phyloP scores from a whole-genome alignment of 1,140 invertebrate species.

The Aphidius ervi region DNA sequence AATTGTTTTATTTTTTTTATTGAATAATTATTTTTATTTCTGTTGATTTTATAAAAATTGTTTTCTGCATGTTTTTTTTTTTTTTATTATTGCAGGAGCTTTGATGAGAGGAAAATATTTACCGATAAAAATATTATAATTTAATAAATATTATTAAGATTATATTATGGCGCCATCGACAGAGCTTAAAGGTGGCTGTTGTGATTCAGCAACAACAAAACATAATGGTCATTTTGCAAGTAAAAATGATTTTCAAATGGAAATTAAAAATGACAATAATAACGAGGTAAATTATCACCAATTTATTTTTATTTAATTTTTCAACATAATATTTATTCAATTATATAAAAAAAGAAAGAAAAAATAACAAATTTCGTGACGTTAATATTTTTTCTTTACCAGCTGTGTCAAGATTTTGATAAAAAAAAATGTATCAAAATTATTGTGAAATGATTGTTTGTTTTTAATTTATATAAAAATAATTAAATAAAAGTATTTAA shows the following conservation, averaged over 20 bases:
- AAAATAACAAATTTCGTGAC: no score
- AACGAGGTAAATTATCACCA: conserved; percentile 34
- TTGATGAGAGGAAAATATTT: no score
- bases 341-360: background rate
- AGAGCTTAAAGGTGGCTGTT: conserved; percentile 35
- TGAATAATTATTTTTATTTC: no score
- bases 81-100: no score
- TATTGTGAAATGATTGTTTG: no score
- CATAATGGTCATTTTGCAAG: conserved; percentile 37
- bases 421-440: no score
- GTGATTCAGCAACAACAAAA: conserved; percentile 20
- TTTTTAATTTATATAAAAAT: no score
- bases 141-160: conserved; percentile 31
- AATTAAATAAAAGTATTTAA: background rate
- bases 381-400: background rate
- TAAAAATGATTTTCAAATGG: conserved; percentile 40
- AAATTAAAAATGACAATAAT: conserved; percentile 35
- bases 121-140: no score
- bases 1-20: no score
- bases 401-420: no score
- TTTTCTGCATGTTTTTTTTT: no score
- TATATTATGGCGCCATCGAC: conserved; percentile 39
- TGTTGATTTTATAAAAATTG: no score
- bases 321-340: background rate
- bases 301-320: background rate